phyloP scores from a whole-genome alignment of 2,797 vertebrate species.

The Acanthiza pusilla region DNA sequence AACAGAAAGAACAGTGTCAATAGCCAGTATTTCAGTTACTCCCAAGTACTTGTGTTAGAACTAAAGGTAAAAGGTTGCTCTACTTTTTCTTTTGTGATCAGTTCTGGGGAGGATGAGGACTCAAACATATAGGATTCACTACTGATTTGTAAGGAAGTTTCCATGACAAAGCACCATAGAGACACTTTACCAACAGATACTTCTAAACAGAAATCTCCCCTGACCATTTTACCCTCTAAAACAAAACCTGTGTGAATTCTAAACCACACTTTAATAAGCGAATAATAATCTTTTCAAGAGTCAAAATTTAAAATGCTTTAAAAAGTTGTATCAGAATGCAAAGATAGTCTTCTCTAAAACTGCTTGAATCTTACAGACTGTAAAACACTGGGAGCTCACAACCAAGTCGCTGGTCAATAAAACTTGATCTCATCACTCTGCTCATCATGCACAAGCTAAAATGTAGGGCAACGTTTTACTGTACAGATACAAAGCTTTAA shows the following conservation, averaged over 20 bases:
- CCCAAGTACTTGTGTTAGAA: not conserved
- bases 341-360: not conserved
- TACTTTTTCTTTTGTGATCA: not conserved
- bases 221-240: not conserved
- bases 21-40: not conserved
- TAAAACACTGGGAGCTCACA: not conserved
- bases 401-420: not conserved
- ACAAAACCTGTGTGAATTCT: not conserved
- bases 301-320: not conserved
- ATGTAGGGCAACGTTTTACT: not conserved
- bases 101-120: not conserved
- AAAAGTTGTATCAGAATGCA: not conserved
- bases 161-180: slow-evolving; percentile 13
- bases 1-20: slow-evolving; percentile 32
- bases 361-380: not conserved
- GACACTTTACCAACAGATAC: not conserved
- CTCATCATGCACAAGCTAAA: not conserved
- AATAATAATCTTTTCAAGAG: not conserved
- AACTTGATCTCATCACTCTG: not conserved
- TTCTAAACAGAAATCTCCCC: not conserved
- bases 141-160: not conserved
- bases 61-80: not conserved
- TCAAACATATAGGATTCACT: not conserved
- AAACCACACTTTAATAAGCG: not conserved
- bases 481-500: not conserved